These are phyloP conservation scores for Tinea trinotella DNA, from an alignment of 2,888 invertebrate genomes.

Conservation along the genomic window DNA sequence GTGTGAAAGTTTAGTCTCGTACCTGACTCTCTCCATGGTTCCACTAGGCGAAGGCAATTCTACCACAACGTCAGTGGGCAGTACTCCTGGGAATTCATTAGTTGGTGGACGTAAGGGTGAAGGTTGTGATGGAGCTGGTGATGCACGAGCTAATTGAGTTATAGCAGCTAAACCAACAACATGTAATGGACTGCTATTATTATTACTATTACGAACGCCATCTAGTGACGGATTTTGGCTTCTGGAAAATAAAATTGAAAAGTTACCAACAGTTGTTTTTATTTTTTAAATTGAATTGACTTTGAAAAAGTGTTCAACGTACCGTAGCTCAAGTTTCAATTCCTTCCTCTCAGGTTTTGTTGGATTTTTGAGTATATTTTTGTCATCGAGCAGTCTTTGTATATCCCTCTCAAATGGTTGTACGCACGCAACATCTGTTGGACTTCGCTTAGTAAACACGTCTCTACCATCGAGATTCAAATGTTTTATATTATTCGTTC, in stretches of 20 bases:
- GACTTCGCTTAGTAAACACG: conserved; percentile 58
- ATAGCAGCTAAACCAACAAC: conserved; percentile 85
- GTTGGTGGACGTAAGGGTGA: conserved; percentile 32
- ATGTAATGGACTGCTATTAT: conserved; percentile 73
- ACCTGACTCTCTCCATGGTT: conserved; percentile 4
- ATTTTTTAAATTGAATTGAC: neutral
- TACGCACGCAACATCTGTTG: conserved; percentile 63
- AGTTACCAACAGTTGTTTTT: neutral
- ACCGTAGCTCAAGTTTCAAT: conserved; percentile 72
- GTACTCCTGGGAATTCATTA: conserved; percentile 60
- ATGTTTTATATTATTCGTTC: conserved; percentile 67
- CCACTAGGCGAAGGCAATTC: conserved; percentile 50
- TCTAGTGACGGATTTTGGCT: conserved; percentile 51
- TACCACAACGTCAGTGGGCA: conserved; percentile 65
- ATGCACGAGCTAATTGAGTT: conserved; percentile 77
- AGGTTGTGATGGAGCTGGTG: conserved; percentile 24
- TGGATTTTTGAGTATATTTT: conserved; percentile 75
- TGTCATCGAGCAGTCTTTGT: conserved; percentile 83
- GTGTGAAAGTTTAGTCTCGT: too few species aligned
- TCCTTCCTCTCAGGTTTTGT: conserved; percentile 74
- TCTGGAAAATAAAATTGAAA: conserved; percentile 27
- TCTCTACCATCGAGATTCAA: conserved; percentile 65
- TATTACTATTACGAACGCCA: conserved; percentile 67
- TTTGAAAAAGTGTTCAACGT: conserved; percentile 19
- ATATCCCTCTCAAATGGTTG: conserved; percentile 86